phyloP scores from a whole-genome alignment of 2,113 vertebrate species.

The Campylomormyrus tamandua region DNA sequence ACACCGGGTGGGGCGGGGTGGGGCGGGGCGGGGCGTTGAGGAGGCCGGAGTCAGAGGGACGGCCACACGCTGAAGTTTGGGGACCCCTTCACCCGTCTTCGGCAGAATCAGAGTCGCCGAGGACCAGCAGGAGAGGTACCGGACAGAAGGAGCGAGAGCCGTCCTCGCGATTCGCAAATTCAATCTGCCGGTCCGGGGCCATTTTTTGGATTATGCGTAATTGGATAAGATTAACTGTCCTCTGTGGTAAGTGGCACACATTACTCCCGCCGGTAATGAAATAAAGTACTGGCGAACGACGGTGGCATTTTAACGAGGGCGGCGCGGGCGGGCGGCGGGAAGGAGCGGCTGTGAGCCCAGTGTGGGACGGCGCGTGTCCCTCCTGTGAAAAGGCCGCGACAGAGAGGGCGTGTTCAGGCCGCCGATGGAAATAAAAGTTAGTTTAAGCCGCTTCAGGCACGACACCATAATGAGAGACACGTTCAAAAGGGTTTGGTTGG shows the following conservation, averaged over 20 bases:
- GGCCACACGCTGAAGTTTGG: neutral
- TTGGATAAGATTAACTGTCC: constrained; percentile 20
- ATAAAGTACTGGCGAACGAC: constrained; percentile 6
- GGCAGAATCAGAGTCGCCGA: neutral
- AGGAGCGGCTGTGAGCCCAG: neutral
- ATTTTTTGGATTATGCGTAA: constrained; percentile 15
- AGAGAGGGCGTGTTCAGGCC: constrained; percentile 53
- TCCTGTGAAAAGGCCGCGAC: neutral
- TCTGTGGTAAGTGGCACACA: constrained; percentile 4
- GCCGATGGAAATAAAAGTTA: constrained; percentile 50
- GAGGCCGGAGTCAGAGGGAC: neutral
- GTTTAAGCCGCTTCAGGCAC: constrained; percentile 48
- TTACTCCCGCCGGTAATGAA: constrained; percentile 9
- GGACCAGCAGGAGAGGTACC: neutral
- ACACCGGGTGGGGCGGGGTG: constrained; percentile 37
- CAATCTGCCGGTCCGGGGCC: constrained; percentile 13
- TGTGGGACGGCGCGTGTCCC: neutral
- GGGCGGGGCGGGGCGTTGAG: neutral
- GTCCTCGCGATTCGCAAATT: neutral
- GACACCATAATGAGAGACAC: constrained; percentile 59
- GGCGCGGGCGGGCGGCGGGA: neutral
- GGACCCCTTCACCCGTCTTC: neutral
- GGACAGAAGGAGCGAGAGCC: neutral
- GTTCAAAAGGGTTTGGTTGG: constrained; percentile 57
- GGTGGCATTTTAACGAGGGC: constrained; percentile 3